Evolutionary conservation across 1,140 invertebrate genomes (phyloP).

Genomic region (Trachymyrmex cornetzi): DNA sequence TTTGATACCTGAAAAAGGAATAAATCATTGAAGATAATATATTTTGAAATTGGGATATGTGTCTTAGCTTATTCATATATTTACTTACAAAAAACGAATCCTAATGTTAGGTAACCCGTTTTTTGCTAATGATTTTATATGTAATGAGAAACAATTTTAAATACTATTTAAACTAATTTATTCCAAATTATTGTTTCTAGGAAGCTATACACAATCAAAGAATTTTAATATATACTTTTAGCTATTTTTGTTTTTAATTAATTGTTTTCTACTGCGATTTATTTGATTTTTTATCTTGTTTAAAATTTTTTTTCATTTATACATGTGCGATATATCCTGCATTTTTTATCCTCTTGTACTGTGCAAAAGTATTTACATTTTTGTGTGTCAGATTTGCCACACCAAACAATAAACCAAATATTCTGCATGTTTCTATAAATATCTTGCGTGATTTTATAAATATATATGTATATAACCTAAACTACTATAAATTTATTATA

Average conservation of each 20-base stretch:
- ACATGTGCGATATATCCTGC: not conserved
- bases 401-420: no score
- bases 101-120: no score
- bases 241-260: not conserved
- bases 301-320: not conserved
- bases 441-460: not conserved
- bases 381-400: no score
- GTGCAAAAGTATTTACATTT: conserved; percentile 10
- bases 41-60: no score
- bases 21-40: no score
- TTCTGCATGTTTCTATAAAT: not conserved
- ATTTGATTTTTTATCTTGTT: not conserved
- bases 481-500: not conserved
- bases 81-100: no score
- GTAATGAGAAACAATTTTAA: not conserved
- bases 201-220: not conserved
- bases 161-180: not conserved
- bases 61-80: no score
- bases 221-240: not conserved
- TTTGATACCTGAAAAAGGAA: no score
- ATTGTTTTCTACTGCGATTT: not conserved
- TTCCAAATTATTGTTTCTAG: not conserved
- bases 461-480: not conserved
- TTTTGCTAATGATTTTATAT: no score
- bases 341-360: not conserved